Percentiles rank a stretch among this genome's conserved stretches.
Conservation (phyloP, 2,113 vertebrate species). For the Hymenochirus boettgeri region DNA sequence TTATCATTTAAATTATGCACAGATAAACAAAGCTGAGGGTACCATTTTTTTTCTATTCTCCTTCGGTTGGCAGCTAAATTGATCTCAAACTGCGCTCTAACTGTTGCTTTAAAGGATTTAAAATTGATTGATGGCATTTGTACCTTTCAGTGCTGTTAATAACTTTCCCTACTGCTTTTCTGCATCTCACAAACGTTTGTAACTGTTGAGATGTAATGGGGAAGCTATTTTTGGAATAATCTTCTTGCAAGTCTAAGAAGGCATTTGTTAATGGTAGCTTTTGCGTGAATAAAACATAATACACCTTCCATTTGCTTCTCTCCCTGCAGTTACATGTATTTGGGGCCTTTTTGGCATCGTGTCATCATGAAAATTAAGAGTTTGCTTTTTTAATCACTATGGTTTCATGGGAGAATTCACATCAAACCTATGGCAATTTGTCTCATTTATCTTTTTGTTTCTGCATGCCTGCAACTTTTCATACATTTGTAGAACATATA, state of each 20-base stretch:
- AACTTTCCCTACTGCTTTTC: background rate
- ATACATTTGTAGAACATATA: conserved; percentile 7
- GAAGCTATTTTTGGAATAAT: conserved; percentile 13
- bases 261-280: conserved; percentile 14
- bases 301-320: background rate
- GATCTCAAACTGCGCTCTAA: background rate
- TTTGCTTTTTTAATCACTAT: background rate
- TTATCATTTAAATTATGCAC: too few species aligned
- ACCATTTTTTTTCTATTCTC: too few species aligned
- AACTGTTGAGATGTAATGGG: background rate
- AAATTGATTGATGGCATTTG: conserved; percentile 3
- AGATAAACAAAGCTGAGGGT: too few species aligned
- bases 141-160: too few species aligned
- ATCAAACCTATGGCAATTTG: conserved; percentile 25
- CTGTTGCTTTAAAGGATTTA: conserved; percentile 7
- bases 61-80: background rate
- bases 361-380: conserved; percentile 14
- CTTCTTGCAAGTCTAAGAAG: background rate
- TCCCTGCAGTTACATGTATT: conserved; percentile 26
- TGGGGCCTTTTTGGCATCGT: conserved; percentile 14
- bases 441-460: conserved; percentile 17
- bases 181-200: background rate
- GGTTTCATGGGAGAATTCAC: conserved; percentile 35
- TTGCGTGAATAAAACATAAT: conserved; percentile 11
- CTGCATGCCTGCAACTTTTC: conserved; percentile 14